Evolutionary conservation across 2,888 invertebrate genomes (phyloP), one percentile per base, ranked within the genome.

Genomic region (Epistrophe grossulariae): DNA sequence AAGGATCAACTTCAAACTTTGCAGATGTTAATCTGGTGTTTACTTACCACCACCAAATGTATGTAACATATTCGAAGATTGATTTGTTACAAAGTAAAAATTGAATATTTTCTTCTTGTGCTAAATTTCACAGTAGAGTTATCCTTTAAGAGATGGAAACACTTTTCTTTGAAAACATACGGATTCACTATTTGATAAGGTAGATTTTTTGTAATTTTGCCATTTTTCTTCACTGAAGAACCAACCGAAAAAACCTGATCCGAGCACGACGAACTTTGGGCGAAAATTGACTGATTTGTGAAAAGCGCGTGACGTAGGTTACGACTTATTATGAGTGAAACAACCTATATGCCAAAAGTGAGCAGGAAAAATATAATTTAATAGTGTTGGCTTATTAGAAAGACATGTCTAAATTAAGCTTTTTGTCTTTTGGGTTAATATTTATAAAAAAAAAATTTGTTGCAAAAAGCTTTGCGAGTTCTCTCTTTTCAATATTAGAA

Each of bases 11-110:
- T 40, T n/a, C 4, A 50, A n/a, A 13, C 7, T 52, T 10, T 57
- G 28, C 60, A 45, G 52, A 43, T 8, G 15, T 24, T 60, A 68
- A 80, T 59, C 45, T 50, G 40, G 48, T 50, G 43, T 19, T 43
- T 74, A 85, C 85, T 85, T 70, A 85, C 85, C 85, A 77, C 85
- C 85, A 71, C 85, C 64, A 57, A 81, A 85, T 73, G 85, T 73
- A 59, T 85, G 81, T 85, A 85, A 82, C 85, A 85, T 85, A 85
- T 85, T 85, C 85, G 24, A 66, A 64, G 78, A 85, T 82, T 79
- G 82, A 78, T 85, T 81, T 78, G 70, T 62, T 73, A 74, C 24
- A 52, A 68, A 68, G 5, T 13, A 38, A 38, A 50, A 13, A 70
- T 3, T 13, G 8, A 24, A 10, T 19, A 11, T 15, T 38, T 28